Evolutionary conservation across 2,113 vertebrate genomes (phyloP).

Genomic region (Zeus faber): DNA sequence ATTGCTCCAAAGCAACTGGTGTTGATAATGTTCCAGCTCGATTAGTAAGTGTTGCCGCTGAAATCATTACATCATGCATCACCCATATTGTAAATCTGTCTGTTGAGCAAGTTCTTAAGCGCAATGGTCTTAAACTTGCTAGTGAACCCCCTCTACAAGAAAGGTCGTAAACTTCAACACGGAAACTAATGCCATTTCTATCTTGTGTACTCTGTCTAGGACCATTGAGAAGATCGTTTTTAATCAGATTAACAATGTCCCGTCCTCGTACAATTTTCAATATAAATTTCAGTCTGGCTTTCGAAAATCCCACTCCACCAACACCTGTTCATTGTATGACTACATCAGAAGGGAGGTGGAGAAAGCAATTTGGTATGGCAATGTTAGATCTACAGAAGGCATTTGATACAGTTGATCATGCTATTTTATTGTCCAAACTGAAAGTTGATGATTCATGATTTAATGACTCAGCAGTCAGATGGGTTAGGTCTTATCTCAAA

Average conservation of each 20-base stretch:
- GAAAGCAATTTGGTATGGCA: background rate
- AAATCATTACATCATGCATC: background rate
- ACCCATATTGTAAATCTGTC: conserved; percentile 1
- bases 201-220: background rate
- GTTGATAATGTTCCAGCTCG: conserved; percentile 1
- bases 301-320: background rate
- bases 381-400: conserved; percentile 3
- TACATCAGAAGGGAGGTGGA: background rate
- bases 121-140: background rate
- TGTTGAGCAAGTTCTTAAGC: background rate
- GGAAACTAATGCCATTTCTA: background rate
- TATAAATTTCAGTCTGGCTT: conserved; percentile 4
- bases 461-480: background rate
- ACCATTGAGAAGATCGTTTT: conserved; percentile 1
- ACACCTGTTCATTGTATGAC: background rate
- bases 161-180: background rate
- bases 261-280: background rate
- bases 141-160: background rate
- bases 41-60: conserved; percentile 8
- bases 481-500: background rate
- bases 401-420: background rate
- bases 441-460: background rate
- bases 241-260: background rate
- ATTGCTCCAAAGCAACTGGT: background rate
- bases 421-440: background rate